phyloP scores from a whole-genome alignment of 2,888 invertebrate genomes.

The Tenodera sinensis region DNA sequence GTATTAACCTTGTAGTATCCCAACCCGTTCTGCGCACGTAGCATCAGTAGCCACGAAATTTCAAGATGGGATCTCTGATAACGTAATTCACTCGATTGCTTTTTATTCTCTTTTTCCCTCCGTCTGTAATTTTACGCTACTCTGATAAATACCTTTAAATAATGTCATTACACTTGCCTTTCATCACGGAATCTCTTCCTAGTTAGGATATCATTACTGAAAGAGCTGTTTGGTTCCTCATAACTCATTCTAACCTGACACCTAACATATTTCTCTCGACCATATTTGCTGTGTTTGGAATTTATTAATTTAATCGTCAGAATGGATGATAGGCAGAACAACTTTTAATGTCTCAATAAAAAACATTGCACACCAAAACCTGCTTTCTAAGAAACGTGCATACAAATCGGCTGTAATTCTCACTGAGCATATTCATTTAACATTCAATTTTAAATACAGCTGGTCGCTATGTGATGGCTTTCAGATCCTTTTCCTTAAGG shows the following conservation, averaged over 20 bases:
- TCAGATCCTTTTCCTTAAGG: no score
- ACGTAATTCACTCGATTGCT: background rate
- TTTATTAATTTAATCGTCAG: background rate
- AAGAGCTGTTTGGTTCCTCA: background rate
- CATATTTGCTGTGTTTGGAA: background rate
- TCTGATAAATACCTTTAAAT: background rate
- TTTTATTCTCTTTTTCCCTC: background rate
- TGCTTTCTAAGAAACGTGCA: no score
- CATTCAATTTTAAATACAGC: no score
- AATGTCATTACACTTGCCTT: background rate
- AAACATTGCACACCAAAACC: no score
- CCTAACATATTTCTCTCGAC: background rate
- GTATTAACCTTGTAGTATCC: background rate
- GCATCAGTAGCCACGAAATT: background rate
- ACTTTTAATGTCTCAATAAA: no score
- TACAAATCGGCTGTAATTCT: no score
- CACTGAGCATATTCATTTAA: no score
- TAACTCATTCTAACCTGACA: background rate
- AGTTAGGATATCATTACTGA: no score
- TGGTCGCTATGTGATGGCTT: no score
- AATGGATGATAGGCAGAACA: no score
- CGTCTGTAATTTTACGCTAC: background rate
- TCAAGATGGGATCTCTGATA: background rate
- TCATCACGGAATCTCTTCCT: background rate
- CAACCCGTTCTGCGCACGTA: background rate